These are phyloP conservation scores for Aphidius ervi DNA, from an alignment of 1,140 invertebrate genomes.

Conservation along the genomic window DNA sequence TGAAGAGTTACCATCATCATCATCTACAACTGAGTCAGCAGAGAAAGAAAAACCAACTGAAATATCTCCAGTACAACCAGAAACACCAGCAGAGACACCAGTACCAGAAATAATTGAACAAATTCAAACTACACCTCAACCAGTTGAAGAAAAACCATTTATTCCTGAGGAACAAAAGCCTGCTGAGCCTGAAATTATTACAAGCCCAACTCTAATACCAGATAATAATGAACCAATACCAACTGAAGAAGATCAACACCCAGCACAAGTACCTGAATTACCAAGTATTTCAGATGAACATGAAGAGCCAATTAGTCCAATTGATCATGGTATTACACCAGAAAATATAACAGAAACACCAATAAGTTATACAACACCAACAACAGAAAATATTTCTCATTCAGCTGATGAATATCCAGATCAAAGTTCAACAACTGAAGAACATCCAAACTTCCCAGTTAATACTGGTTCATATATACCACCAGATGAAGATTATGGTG, in stretches of 20 bases:
- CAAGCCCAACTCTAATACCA: background rate
- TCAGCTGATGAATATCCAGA: constrained; percentile 38
- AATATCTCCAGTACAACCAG: background rate
- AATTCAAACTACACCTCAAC: background rate
- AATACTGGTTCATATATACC: constrained; percentile 37
- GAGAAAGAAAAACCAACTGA: constrained; percentile 10
- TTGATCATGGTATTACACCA: constrained; percentile 7
- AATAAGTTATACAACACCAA: background rate
- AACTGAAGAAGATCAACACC: constrained; percentile 6
- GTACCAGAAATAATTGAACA: background rate
- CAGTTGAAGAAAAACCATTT: constrained; percentile 1
- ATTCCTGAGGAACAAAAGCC: constrained; percentile 23
- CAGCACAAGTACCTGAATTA: constrained; percentile 13
- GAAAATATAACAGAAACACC: constrained; percentile 14
- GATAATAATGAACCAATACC: background rate
- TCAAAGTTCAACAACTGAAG: constrained; percentile 31
- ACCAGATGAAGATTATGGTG: constrained; percentile 61
- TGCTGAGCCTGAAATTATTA: constrained; percentile 8
- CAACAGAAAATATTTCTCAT: constrained; percentile 10
- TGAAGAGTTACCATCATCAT: constrained; percentile 11
- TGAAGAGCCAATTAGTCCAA: constrained; percentile 13
- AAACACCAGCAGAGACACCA: constrained; percentile 4
- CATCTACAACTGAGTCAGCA: constrained; percentile 2
- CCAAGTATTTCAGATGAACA: constrained; percentile 5
- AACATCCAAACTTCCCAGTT: constrained; percentile 43